Evolutionary conservation across 2,888 invertebrate genomes (phyloP), one percentile per base, ranked within the genome.

Genomic region (Cryptocheilus praepositus): DNA sequence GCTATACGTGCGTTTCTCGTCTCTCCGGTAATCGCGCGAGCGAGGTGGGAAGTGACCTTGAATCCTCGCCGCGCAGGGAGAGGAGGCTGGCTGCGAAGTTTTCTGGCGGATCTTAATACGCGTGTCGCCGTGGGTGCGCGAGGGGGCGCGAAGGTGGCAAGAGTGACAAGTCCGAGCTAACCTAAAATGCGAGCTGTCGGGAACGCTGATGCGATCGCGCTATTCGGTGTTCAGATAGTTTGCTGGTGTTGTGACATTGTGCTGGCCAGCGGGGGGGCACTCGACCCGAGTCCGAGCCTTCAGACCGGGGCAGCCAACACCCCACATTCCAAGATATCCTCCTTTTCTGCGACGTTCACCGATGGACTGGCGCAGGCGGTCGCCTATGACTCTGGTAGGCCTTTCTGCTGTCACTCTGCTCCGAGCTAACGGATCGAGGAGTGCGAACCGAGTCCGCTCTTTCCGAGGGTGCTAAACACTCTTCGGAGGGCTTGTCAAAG

Each of bases 281-380:
- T 89, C 44, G 87, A 89, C 62, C 73, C 85, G 19, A 83, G 80
- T 46, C 64, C 82, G 64, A 79, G 77, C 63, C 83, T 80, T 62
- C 84, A 84, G 36, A 61, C 81, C 53, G 68, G 79, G 61, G 67
- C 77, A 15, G 67, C 78, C 62, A 71, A 77, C 63, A 65, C 73
- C 71, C 67, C 84, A 75, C 76, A 83, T 67, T 75, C 81, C 64
- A 86, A 83, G 71, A 73, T 83, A 52, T 64, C 84, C 57, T 79
- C 86, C 15, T 86, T 87, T 70, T 80, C 88, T 21, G 77, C 85
- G 16, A 86, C 83, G 54, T 86, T 92, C 67, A 91, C 91, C 79
- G 91, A 92, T 86, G 90, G 91, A 73, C 89, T 92, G 88, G 90
- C 91, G 52, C 90, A 91, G 83, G 91, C 91, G 25, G 91, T 91